phyloP scores from a whole-genome alignment of 2,113 vertebrate species.

The Catagonus wagneri region DNA sequence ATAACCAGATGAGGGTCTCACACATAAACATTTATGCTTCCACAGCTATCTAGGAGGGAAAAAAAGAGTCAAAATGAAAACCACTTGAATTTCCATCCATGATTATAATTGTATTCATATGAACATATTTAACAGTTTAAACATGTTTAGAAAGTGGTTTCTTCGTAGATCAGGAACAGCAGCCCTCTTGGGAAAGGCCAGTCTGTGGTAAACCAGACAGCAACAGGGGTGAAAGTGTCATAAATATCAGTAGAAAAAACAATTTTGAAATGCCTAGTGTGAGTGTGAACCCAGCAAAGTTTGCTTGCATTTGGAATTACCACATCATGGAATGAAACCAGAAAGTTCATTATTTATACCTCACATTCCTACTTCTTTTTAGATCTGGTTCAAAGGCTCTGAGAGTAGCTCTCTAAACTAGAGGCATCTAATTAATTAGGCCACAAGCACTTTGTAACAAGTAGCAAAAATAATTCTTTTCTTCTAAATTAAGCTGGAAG shows the following conservation, averaged over 20 bases:
- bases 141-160: constrained; percentile 63
- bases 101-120: constrained; percentile 43
- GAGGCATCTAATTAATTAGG: neutral
- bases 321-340: neutral
- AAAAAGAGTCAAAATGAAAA: constrained; percentile 56
- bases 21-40: constrained; percentile 17
- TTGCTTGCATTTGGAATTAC: neutral
- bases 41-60: constrained; percentile 46
- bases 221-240: neutral
- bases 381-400: neutral
- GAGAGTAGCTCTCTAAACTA: constrained; percentile 24
- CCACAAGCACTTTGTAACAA: constrained; percentile 1
- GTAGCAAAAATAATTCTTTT: neutral
- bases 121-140: constrained; percentile 57
- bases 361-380: neutral
- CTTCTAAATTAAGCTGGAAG: neutral
- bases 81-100: constrained; percentile 52
- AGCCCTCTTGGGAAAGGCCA: neutral
- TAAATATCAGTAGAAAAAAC: neutral
- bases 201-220: neutral
- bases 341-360: neutral
- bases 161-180: neutral
- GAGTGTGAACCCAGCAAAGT: constrained; percentile 10
- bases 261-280: neutral
- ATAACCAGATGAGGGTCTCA: constrained; percentile 22